Base-by-base conservation (phyloP, 2,888 invertebrate species). In the Cremastobaeus sp. region DNA sequence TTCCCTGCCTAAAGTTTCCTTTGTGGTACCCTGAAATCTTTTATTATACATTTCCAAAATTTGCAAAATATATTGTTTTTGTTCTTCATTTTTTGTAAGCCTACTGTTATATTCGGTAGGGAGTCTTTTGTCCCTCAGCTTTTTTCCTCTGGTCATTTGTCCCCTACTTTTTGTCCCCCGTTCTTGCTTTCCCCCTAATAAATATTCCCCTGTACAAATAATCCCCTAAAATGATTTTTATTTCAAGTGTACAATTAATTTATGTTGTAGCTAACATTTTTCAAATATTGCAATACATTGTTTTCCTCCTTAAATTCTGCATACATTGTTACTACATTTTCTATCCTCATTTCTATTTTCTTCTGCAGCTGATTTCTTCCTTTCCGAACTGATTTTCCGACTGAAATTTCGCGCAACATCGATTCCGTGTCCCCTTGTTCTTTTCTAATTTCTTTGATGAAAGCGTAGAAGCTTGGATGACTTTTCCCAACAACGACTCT, bases 371-470 rank as follows among this genome's bases (percentile, higher is more conserved):
- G 3, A 30, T 30, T 8, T 8, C 30, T 30, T 30, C 30, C 30
- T 47, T 48, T 48, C 12, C 21, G 14, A 3, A 48, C 20, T 4
- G 20, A 8, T 28, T 52, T 15, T 0, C 54, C 54, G 0, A 54
- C 15, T 8, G 11, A 41, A 3, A 54, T 25, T 18, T 39, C 21
- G 1, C 39, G 54, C 11, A 35, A 9, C 39, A 41, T 54, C 1
- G 54, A 9, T 12, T 54, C 54, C 11, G 54, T 41, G 9, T 54
- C 54, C 0, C 12, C 35, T 14, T 54, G 54, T 35, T 54, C 41
- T 30, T 54, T 54, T n/a, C 30, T 20, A 0, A 54, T 6, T 39
- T 41, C 41, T 9, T 6, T 18, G 0, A 54, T 9, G 14, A 52
- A 52, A 6, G 34, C 25, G 9, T 50, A 50, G 9, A 28, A 50